Conservation (phyloP, 1,140 invertebrate species). For the Drosophila albomicans region DNA sequence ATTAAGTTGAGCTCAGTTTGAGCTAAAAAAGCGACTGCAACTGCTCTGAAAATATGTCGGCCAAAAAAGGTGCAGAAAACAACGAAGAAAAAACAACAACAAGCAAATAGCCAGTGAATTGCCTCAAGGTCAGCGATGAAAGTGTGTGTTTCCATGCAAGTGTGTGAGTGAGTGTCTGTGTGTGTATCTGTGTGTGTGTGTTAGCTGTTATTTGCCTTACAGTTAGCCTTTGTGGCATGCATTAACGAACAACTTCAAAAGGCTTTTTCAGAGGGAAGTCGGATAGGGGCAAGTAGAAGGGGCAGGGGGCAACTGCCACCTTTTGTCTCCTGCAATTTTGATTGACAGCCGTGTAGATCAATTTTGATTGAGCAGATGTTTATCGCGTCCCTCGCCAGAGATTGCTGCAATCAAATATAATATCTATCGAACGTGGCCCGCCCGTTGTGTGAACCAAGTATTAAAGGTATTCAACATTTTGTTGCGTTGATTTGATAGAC, state of each 20-base stretch:
- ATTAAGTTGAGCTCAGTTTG: constrained; percentile 7
- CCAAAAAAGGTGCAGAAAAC: constrained; percentile 52
- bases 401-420: constrained; percentile 44
- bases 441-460: constrained; percentile 5
- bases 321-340: constrained; percentile 48
- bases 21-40: constrained; percentile 43
- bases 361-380: constrained; percentile 58
- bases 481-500: constrained; percentile 43
- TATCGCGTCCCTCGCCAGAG: constrained; percentile 29
- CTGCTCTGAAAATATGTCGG: constrained; percentile 59
- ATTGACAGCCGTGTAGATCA: constrained; percentile 60
- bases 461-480: constrained; percentile 4
- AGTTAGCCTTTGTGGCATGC: constrained; percentile 47
- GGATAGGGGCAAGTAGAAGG: background rate
- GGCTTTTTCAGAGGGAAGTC: constrained; percentile 7
- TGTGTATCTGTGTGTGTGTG: constrained; percentile 42
- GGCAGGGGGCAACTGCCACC: background rate
- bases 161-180: constrained; percentile 1
- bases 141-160: constrained; percentile 41
- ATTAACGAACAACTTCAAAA: constrained; percentile 31
- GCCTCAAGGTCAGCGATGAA: constrained; percentile 82
- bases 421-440: background rate
- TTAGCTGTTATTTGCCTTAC: constrained; percentile 49
- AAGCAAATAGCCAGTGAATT: constrained; percentile 35
- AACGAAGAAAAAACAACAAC: constrained; percentile 12